Conservation (phyloP, 1,140 invertebrate species). For the Colletes latitarsis region DNA sequence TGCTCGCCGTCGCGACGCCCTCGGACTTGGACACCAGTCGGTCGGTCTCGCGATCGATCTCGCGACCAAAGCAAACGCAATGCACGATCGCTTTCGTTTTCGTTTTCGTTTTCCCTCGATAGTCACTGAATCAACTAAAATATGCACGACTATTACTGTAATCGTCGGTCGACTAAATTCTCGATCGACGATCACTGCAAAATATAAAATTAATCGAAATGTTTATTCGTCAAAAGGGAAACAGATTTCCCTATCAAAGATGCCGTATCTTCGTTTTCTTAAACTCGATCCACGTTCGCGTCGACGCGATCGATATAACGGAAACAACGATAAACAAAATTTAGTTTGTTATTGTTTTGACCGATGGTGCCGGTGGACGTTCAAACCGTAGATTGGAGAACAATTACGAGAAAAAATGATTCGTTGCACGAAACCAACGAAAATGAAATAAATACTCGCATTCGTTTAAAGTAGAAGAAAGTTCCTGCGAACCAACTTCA, state of each 20-base stretch:
- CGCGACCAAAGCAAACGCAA: not conserved
- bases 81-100: slow-evolving; percentile 19
- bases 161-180: not conserved
- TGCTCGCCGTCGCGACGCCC: not conserved
- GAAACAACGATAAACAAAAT: not conserved
- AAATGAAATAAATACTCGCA: not conserved
- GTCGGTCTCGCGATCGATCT: slow-evolving; percentile 3
- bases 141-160: not conserved
- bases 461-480: not conserved
- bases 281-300: too few relatives aligned
- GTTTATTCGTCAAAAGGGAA: not conserved
- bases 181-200: not conserved
- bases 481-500: not conserved
- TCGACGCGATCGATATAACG: not conserved
- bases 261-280: not conserved
- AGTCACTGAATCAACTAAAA: not conserved
- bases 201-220: not conserved
- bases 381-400: too few relatives aligned
- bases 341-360: not conserved
- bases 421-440: not conserved
- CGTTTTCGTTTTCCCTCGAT: not conserved
- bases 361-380: too few relatives aligned
- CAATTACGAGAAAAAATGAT: too few relatives aligned
- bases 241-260: too few relatives aligned
- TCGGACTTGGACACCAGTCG: too few relatives aligned